Evolutionary conservation across 1,140 invertebrate genomes (phyloP).

Genomic region (Archivesica marissinica): DNA sequence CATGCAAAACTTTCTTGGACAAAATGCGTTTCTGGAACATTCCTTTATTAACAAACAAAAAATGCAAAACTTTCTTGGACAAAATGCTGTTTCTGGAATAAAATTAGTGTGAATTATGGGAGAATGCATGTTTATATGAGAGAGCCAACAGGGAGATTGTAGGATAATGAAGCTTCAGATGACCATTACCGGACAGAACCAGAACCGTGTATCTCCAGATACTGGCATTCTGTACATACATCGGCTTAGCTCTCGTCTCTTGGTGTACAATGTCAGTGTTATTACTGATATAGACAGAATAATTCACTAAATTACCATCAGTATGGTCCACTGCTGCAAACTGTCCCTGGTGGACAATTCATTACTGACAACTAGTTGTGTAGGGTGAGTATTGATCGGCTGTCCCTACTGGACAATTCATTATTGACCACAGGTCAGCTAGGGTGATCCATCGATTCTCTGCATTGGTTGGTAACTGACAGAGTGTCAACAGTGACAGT

Average conservation of each 20-base stretch:
- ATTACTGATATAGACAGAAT: not conserved
- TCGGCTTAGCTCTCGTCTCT: not conserved
- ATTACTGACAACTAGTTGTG: no score
- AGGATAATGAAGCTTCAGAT: not conserved
- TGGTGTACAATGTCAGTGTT: not conserved
- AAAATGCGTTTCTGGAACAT: no score
- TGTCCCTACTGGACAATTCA: not conserved
- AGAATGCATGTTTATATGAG: no score
- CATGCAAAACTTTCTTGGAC: no score
- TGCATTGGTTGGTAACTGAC: no score
- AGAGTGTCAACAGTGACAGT: no score
- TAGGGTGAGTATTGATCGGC: not conserved
- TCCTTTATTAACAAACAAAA: no score
- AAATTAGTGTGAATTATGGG: no score
- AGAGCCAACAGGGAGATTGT: not conserved
- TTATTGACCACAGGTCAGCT: constrained; percentile 2
- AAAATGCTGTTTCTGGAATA: no score
- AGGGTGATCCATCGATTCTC: not conserved
- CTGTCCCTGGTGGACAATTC: no score
- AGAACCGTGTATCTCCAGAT: no score
- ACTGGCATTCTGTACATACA: not conserved
- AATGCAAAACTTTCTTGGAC: no score
- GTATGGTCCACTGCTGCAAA: not conserved
- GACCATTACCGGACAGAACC: not conserved
- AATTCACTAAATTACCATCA: constrained; percentile 1